These are phyloP conservation scores for Mythimna ferrago DNA, from an alignment of 2,888 invertebrate species.

Conservation along the genomic window DNA sequence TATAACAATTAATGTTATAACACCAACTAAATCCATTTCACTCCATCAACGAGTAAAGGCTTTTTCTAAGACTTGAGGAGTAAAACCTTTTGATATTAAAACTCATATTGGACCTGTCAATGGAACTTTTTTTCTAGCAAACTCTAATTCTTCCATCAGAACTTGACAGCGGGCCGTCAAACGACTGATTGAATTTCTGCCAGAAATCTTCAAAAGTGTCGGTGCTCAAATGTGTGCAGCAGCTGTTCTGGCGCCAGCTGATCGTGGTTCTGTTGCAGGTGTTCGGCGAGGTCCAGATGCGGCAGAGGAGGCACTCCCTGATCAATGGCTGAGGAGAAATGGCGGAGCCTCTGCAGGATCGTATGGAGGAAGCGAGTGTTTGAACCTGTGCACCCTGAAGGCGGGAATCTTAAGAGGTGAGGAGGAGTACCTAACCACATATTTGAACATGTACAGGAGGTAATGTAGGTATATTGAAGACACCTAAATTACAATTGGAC, in stretches of 20 bases:
- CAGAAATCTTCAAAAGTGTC: neutral
- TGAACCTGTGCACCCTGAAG: constrained; percentile 71
- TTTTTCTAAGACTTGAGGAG: neutral
- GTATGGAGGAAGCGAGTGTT: constrained; percentile 74
- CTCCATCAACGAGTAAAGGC: neutral
- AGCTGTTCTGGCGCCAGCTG: constrained; percentile 10
- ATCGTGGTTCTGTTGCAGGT: constrained; percentile 46
- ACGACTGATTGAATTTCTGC: neutral
- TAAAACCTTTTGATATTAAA: neutral
- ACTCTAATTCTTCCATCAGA: constrained; percentile 7
- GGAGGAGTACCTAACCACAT: neutral
- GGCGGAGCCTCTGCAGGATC: constrained; percentile 70
- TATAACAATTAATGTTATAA: too few species aligned
- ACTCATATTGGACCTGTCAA: too few species aligned
- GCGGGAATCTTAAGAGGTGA: constrained; percentile 76
- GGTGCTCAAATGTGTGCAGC: constrained; percentile 29
- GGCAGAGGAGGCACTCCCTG: constrained; percentile 65
- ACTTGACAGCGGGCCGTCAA: constrained; percentile 27
- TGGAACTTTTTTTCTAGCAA: neutral
- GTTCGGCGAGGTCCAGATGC: constrained; percentile 69
- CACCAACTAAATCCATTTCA: too few species aligned
- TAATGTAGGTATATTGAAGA: too few species aligned
- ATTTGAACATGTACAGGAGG: too few species aligned
- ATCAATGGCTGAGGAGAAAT: constrained; percentile 81
- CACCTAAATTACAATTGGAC: too few species aligned